Percentiles rank a stretch among this genome's conserved stretches.
Conservation (phyloP, 1,140 invertebrate genomes). For the Formica selysi region DNA sequence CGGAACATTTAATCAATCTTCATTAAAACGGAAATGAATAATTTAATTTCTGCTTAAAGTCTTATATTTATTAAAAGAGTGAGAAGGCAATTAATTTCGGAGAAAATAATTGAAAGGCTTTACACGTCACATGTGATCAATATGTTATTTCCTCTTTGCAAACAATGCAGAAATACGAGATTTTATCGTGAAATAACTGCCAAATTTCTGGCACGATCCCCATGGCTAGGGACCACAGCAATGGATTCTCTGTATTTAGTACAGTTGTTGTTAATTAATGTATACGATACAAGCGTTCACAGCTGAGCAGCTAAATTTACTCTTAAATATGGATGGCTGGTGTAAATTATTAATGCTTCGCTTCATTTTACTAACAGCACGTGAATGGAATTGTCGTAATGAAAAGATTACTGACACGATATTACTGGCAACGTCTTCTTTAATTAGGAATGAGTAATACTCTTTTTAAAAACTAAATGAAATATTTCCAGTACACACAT, state of each 20-base stretch:
- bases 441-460: background rate
- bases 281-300: background rate
- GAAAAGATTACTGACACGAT: background rate
- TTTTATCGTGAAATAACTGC: conserved; percentile 26
- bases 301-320: background rate
- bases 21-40: background rate
- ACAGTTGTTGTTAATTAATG: conserved; percentile 52
- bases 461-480: background rate
- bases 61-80: background rate
- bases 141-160: background rate
- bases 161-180: background rate
- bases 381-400: background rate
- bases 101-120: background rate
- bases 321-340: conserved; percentile 27
- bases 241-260: conserved; percentile 39
- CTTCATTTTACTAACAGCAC: background rate
- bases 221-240: background rate
- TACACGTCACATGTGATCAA: background rate
- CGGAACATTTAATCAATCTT: conserved; percentile 1
- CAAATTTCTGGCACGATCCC: conserved; percentile 14
- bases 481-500: background rate
- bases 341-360: conserved; percentile 20
- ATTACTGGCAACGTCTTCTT: background rate
- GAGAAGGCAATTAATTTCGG: background rate
- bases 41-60: conserved; percentile 8